Evolutionary conservation across 1,140 invertebrate genomes (phyloP).

Genomic region (Laupala kohalensis): DNA sequence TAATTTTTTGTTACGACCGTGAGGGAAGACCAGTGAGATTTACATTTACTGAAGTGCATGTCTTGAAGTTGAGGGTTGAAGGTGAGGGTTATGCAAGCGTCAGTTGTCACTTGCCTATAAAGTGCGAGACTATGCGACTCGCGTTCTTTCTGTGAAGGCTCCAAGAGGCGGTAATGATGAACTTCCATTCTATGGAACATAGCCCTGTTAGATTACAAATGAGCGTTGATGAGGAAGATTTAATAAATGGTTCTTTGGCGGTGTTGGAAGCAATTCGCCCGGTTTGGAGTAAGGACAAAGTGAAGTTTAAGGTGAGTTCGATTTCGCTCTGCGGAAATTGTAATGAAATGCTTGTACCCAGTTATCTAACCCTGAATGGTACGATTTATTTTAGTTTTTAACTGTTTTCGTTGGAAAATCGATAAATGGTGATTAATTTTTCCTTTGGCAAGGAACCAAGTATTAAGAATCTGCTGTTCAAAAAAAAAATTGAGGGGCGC

Average conservation of each 20-base stretch:
- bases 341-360: too few relatives aligned
- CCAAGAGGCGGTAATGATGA: background rate
- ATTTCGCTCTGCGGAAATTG: too few relatives aligned
- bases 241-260: background rate
- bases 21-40: background rate
- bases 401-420: too few relatives aligned
- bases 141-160: background rate
- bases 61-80: background rate
- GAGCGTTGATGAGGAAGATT: slow-evolving; percentile 1
- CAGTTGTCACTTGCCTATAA: background rate
- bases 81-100: background rate
- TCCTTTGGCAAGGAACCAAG: too few relatives aligned
- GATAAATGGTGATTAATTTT: too few relatives aligned
- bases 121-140: background rate
- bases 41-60: background rate
- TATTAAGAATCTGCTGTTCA: too few relatives aligned
- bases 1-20: too few relatives aligned
- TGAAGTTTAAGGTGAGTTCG: slow-evolving; percentile 11
- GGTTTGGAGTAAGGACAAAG: slow-evolving; percentile 1
- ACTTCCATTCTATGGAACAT: background rate
- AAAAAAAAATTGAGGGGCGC: too few relatives aligned
- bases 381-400: too few relatives aligned
- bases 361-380: too few relatives aligned
- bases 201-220: background rate
- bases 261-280: slow-evolving; percentile 2